These are phyloP conservation scores for Zaprionus camerounensis DNA, from an alignment of 1,140 invertebrate genomes.

Conservation along the genomic window DNA sequence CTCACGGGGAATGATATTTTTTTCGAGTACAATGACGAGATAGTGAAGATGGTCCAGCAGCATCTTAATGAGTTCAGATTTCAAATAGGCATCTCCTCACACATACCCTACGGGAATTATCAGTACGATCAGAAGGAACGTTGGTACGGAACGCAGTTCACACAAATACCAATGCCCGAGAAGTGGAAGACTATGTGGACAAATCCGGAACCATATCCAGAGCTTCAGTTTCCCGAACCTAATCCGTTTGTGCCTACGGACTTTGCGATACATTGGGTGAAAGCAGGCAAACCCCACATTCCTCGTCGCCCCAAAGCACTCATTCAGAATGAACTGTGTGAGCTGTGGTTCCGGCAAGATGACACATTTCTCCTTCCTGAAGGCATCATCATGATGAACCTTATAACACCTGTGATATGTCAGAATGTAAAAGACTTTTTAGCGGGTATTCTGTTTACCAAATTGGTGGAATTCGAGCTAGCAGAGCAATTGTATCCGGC, in stretches of 20 bases:
- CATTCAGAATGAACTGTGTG: slow-evolving; percentile 86
- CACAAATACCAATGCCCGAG: slow-evolving; percentile 85
- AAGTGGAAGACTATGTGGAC: slow-evolving; percentile 87
- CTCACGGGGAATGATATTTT: slow-evolving; percentile 90
- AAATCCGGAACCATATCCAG: slow-evolving; percentile 82
- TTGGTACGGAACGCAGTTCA: slow-evolving; percentile 85
- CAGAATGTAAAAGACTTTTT: too few species aligned
- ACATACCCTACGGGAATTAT: slow-evolving; percentile 85
- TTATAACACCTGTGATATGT: slow-evolving; percentile 87
- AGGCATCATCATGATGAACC: slow-evolving; percentile 89
- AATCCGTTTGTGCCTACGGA: slow-evolving; percentile 63
- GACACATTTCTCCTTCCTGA: slow-evolving; percentile 93
- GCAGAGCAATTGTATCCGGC: too few species aligned
- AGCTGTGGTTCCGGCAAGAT: slow-evolving; percentile 95
- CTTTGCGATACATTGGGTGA: slow-evolving; percentile 51
- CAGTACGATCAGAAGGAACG: slow-evolving; percentile 87
- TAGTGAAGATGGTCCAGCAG: slow-evolving; percentile 88
- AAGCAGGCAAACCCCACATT: slow-evolving; percentile 49
- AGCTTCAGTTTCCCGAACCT: slow-evolving; percentile 38
- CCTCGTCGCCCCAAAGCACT: slow-evolving; percentile 84
- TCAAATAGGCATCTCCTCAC: slow-evolving; percentile 90
- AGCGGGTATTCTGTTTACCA: too few species aligned
- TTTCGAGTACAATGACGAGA: slow-evolving; percentile 91
- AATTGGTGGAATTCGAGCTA: too few species aligned
- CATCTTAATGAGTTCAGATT: slow-evolving; percentile 89